Evolutionary conservation across 2,888 invertebrate genomes (phyloP), one percentile per base, ranked within the genome.

Genomic region (Athalia rosae): DNA sequence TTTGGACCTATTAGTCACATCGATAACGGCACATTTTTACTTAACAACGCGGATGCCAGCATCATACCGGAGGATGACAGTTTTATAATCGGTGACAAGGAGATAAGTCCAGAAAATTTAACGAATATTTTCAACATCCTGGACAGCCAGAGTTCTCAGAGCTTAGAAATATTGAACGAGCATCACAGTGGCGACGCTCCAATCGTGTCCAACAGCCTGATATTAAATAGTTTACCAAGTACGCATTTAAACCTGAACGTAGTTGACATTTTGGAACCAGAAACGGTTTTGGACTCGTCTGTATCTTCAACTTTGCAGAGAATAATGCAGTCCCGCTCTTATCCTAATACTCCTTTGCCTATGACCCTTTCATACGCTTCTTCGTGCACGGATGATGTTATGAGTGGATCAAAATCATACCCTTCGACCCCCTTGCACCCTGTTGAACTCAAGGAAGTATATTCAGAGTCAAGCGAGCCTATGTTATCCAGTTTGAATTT

Each of bases 401-500:
- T 85, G 76, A 87, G 86, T 76, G 87, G 86, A 3, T 95, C 95
- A 11, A 94, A 95, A 86, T 96, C 96, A 0, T 95, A 95, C 89
- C 95, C 96, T 43, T 94, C 95, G 3, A 95, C 95, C 15, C 96
- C 96, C 13, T 92, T 93, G 83, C 87, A 89, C 69, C 86, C 84
- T 4, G 76, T 86, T 4, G 86, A 86, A 62, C 79, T 81, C 8
- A 80, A 80, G 41, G 81, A 82, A 6, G 80, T 76, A 69, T 90
- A 89, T 79, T 48, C 61, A 48, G 88, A 88, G 76, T 85, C 84
- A 58, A 88, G 87, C 74, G 89, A 90, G 63, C 89, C 89, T 0
- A 89, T 90, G 88, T 81, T 90, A 4, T 89, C 88, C 28, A 89
- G 86, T 81, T 88, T 89, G 0, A 88, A 88, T 0, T 77, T 89